Base-by-base conservation (phyloP, 2,888 invertebrate species). In the Clivina fossor region DNA sequence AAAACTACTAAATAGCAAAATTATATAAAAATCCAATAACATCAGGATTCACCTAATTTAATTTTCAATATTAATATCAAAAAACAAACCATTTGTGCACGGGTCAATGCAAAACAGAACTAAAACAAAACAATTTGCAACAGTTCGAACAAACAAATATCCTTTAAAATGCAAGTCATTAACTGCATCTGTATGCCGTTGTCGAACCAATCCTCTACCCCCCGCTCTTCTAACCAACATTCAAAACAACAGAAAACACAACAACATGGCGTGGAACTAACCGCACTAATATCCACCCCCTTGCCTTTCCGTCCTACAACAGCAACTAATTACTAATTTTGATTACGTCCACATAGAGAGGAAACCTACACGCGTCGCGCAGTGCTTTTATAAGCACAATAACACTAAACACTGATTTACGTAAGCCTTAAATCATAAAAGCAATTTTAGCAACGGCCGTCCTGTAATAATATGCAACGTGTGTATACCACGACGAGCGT, bases 311-410 rank as follows among this genome's bases (percentile, higher is more conserved):
- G 13, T 11, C 43, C 26, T 26, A 24, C 43, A n/a, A n/a, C 24
- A 43, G 16, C 43, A 50, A 33, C 50, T 50, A 50, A 50, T 50
- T 50, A 50, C 41, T 40, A 50, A 50, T 50, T 50, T 50, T 50
- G 40, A 50, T 50, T 50, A 40, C 50, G 40, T 24, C 22, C 48
- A 28, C 32, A 40, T 30, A 40, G n/a, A n/a, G n/a, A n/a, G n/a
- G n/a, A n/a, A n/a, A n/a, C n/a, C n/a, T n/a, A n/a, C n/a, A n/a
- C n/a, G n/a, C n/a, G n/a, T n/a, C n/a, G n/a, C n/a, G n/a, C n/a
- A n/a, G n/a, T 40, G 50, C 50, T 50, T 50, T 50, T 50, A 50
- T 50, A 50, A 50, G 50, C 50, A 50, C 50, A 50, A 50, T 50
- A 50, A 50, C 50, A 50, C 50, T 50, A 50, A 50, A 50, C 50